Evolutionary conservation across 2,113 vertebrate genomes (phyloP), one percentile per base, ranked within the genome.

Genomic region (Scomber scombrus): DNA sequence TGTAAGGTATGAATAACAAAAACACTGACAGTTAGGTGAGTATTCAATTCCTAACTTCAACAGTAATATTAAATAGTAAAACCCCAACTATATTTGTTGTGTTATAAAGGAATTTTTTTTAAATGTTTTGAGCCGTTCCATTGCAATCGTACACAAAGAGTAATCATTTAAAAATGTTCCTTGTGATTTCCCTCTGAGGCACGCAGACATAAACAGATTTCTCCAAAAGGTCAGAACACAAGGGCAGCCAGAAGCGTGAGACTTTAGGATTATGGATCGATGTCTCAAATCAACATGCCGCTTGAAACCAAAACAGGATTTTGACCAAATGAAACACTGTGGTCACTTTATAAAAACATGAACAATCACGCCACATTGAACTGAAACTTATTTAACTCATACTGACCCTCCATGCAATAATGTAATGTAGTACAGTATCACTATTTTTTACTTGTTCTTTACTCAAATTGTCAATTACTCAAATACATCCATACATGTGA

Each of bases 271-370:
- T 40, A 66, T 16, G 45, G 21, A 66, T 31, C 9, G 15, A 34
- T 54, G 16, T 51, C 60, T 61, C 6, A 11, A 13, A 18, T 18
- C 16, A 19, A 46, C 67, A 34, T 40, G 66, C 51, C 1, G 3
- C 16, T 23, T 26, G 34, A 64, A 65, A 77, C 26, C 46, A 76
- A 69, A 69, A 68, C 34, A 67, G 16, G 9, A 49, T 45, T 56
- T 10, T 45, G 31, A 29, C 23, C 55, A 58, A 40, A 9, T 40
- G 34, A 40, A 40, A 40, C 34, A 40, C 34, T 40, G 34, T 40
- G 34, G 34, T 40, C 34, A 40, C 34, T 40, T 40, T 40, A 9
- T 40, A 40, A 40, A 40, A 40, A 40, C 34, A 40, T 40, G 9
- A 40, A 40, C 9, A 40, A 7, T 40, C 34, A 40, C 9, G 34